Evolutionary conservation across 1,140 invertebrate genomes (phyloP).

Genomic region (Hydropsyche tenuis): DNA sequence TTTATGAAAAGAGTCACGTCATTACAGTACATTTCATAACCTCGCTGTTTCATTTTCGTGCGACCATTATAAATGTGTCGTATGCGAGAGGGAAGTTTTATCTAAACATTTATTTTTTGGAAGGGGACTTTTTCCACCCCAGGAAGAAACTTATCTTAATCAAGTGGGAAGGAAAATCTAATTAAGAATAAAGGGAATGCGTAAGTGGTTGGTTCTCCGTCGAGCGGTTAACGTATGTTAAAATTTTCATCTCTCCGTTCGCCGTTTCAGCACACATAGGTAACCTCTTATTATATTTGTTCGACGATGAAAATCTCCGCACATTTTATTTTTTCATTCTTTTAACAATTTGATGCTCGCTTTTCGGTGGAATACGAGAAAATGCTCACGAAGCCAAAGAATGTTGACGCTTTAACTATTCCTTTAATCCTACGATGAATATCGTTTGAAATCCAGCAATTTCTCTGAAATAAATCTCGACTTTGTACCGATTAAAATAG

Average conservation of each 20-base stretch:
- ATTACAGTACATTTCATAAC: no score
- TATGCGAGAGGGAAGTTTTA: background rate
- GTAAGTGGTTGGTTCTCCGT: background rate
- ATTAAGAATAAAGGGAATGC: constrained; percentile 12
- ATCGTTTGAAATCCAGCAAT: background rate
- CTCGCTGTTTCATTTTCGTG: no score
- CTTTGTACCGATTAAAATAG: background rate
- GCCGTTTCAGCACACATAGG: no score
- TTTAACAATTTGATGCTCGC: no score
- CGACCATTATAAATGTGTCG: background rate
- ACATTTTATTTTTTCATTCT: no score
- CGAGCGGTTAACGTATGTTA: background rate
- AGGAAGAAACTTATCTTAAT: constrained; percentile 16
- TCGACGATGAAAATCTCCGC: no score
- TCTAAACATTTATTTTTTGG: background rate
- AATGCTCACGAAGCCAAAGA: no score
- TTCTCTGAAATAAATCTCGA: constrained; percentile 1
- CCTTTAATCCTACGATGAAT: no score
- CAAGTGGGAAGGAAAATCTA: constrained; percentile 17
- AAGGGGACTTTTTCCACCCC: constrained; percentile 4
- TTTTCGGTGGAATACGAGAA: no score
- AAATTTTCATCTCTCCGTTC: constrained; percentile 1
- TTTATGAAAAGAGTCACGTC: no score
- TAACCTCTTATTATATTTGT: no score
- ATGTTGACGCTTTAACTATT: no score